Conservation (phyloP, 2,797 vertebrate genomes). For the Malurus splendens region DNA sequence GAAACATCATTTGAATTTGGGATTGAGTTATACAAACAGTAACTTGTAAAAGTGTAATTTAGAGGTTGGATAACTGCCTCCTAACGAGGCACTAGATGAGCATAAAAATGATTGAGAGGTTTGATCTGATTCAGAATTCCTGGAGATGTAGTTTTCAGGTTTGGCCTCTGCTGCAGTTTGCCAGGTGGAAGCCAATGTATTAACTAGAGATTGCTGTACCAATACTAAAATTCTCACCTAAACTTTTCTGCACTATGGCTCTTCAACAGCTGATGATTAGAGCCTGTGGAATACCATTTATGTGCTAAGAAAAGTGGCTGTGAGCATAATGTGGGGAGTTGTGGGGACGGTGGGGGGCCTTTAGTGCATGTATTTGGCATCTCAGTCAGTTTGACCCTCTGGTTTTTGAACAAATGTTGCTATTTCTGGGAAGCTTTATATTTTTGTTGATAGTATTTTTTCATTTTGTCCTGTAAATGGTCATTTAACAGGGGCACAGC, state of each 20-base stretch:
- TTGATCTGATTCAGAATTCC: not conserved
- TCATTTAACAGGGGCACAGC: not conserved
- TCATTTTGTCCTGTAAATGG: not conserved
- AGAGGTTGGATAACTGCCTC: not conserved
- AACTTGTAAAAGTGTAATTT: not conserved
- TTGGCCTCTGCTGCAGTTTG: not conserved
- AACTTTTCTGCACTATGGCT: not conserved
- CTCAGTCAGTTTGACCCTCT: not conserved
- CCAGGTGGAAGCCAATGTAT: not conserved
- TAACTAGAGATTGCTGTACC: not conserved
- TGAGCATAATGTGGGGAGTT: not conserved
- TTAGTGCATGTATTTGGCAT: accelerated
- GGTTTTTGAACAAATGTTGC: not conserved
- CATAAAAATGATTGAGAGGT: not conserved
- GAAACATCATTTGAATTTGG: not conserved
- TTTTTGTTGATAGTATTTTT: not conserved
- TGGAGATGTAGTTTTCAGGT: not conserved
- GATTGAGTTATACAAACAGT: not conserved
- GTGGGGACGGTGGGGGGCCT: not conserved
- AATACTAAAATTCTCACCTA: not conserved
- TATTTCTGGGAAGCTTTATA: not conserved
- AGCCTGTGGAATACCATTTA: not conserved
- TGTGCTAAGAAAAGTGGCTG: not conserved
- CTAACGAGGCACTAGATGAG: not conserved
- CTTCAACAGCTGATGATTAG: not conserved